Evolutionary conservation across 2,113 vertebrate genomes (phyloP).

Genomic region (Gasterosteus aculeatus): DNA sequence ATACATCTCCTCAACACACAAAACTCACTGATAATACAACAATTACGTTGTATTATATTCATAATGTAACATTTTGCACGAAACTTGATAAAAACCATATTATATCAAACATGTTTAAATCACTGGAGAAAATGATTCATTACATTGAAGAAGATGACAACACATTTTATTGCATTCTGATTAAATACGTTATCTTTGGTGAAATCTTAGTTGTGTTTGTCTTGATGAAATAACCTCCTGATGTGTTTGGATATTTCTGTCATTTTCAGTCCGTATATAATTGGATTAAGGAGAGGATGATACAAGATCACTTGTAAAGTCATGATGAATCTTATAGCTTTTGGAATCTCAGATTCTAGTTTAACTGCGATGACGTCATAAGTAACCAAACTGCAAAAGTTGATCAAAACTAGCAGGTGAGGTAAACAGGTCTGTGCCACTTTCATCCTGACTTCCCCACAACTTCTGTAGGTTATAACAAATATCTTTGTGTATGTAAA

Average conservation of each 20-base stretch:
- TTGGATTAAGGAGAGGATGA: conserved; percentile 52
- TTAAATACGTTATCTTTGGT: too few species aligned
- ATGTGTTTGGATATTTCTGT: not conserved
- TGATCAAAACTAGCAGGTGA: conserved; percentile 29
- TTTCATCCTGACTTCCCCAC: conserved; percentile 28
- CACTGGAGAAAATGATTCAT: too few species aligned
- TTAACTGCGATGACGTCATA: conserved; percentile 27
- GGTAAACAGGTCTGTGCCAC: conserved; percentile 47
- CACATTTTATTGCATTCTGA: too few species aligned
- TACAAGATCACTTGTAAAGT: conserved; percentile 32
- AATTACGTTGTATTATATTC: too few species aligned
- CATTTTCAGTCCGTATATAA: conserved; percentile 57
- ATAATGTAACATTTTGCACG: too few species aligned
- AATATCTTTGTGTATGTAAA: conserved; percentile 50
- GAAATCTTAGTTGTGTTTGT: not conserved
- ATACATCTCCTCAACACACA: too few species aligned
- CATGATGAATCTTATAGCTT: conserved; percentile 32
- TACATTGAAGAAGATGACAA: too few species aligned
- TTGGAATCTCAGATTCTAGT: conserved; percentile 11
- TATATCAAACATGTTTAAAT: too few species aligned
- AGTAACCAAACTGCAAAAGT: not conserved
- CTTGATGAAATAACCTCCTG: conserved; percentile 2
- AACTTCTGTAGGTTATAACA: not conserved
- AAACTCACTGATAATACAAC: too few species aligned
- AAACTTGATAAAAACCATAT: too few species aligned